Conservation (phyloP, 2,113 vertebrate species). For the Cavia porcellus region DNA sequence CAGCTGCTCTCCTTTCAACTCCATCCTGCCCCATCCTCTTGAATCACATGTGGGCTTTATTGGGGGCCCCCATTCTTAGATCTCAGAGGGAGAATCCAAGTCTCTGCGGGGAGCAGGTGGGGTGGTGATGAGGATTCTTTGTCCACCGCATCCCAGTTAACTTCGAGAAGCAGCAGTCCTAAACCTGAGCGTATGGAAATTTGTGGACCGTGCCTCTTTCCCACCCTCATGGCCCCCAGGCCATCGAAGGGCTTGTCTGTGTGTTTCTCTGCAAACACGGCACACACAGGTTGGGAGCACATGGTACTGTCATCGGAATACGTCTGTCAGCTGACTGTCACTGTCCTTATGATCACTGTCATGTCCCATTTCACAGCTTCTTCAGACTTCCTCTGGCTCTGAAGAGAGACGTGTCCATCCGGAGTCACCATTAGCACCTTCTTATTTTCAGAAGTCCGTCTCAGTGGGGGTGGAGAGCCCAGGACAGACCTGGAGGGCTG, state of each 20-base stretch:
- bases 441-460: not conserved
- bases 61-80: not conserved
- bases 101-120: not conserved
- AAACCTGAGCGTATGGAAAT: not conserved
- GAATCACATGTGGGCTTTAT: not conserved
- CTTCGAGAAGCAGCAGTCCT: not conserved
- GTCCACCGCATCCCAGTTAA: not conserved
- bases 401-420: not conserved
- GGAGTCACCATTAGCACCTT: not conserved
- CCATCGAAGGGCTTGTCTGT: not conserved
- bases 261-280: not conserved
- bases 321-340: not conserved
- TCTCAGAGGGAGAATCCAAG: no score
- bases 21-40: not conserved
- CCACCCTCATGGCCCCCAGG: not conserved
- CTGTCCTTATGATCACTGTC: not conserved
- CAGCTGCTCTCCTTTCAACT: not conserved
- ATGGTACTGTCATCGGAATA: not conserved
- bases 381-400: not conserved
- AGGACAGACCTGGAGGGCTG: not conserved
- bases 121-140: not conserved
- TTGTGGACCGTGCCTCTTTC: not conserved
- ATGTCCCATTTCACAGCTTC: not conserved
- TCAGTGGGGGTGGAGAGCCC: not conserved
- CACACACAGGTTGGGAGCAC: fast-evolving